A percentile compares a stretch with the other conserved stretches of the same genome.
Conservation (phyloP, 2,113 vertebrate genomes). For the Anguilla japonica region DNA sequence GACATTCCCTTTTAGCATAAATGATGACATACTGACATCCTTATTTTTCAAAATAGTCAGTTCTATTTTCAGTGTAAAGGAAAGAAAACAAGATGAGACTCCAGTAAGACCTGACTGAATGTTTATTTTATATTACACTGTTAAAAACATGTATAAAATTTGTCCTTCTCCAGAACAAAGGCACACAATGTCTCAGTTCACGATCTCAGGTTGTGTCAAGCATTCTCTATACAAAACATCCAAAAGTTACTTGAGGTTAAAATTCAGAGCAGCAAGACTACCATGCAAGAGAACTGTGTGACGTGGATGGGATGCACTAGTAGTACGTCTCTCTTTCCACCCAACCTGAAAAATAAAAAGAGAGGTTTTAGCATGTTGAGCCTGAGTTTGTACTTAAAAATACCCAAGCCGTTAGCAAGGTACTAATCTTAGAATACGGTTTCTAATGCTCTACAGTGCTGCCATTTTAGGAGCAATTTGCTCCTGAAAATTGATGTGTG, state of each 20-base stretch:
- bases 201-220: not conserved
- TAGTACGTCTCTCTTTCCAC: constrained; percentile 63
- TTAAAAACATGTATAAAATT: constrained; percentile 41
- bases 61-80: no score
- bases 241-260: constrained; percentile 34
- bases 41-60: not conserved
- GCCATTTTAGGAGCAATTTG: no score
- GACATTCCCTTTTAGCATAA: no score
- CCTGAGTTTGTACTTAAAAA: not conserved
- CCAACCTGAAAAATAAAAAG: constrained; percentile 59
- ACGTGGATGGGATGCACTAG: constrained; percentile 42
- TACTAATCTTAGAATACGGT: not conserved
- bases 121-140: constrained; percentile 44
- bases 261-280: constrained; percentile 34
- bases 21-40: no score
- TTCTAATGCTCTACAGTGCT: not conserved
- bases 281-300: constrained; percentile 24
- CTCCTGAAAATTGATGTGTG: no score
- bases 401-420: not conserved
- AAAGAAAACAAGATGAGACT: not conserved
- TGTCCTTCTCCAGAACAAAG: constrained; percentile 31
- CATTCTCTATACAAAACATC: constrained; percentile 38
- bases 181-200: constrained; percentile 20
- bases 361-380: not conserved
- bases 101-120: constrained; percentile 13